A percentile compares a stretch with the other conserved stretches of the same genome.
phyloP scores from a whole-genome alignment of 1,140 invertebrate species.

The Rhagoletis zephyria region DNA sequence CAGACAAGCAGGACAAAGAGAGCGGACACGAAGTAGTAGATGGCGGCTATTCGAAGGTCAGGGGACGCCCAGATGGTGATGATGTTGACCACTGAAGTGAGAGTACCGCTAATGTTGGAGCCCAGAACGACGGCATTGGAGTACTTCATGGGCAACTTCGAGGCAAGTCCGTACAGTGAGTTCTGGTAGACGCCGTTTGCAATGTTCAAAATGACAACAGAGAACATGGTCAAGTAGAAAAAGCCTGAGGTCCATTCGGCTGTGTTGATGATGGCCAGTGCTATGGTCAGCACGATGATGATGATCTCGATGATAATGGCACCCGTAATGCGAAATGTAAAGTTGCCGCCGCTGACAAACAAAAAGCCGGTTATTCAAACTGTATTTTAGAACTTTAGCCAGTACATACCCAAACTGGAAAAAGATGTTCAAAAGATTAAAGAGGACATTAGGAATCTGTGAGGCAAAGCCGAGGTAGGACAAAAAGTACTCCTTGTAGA shows the following conservation, averaged over 20 bases:
- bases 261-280: constrained; percentile 92
- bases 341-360: constrained; percentile 89
- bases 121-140: constrained; percentile 96
- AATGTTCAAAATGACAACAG: constrained; percentile 91
- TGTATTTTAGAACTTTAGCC: too few relatives aligned
- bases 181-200: constrained; percentile 98
- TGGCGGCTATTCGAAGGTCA: constrained; percentile 87
- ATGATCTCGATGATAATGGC: constrained; percentile 90
- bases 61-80: constrained; percentile 82
- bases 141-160: constrained; percentile 93
- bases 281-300: constrained; percentile 90
- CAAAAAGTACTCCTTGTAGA: constrained; percentile 84
- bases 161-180: constrained; percentile 95
- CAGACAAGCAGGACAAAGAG: constrained; percentile 92
- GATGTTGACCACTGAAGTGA: constrained; percentile 88
- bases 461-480: constrained; percentile 87
- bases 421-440: constrained; percentile 78
- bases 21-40: constrained; percentile 97
- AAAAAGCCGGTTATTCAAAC: too few relatives aligned
- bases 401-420: too few relatives aligned
- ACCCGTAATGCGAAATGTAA: constrained; percentile 90
- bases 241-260: constrained; percentile 85
- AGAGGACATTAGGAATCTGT: constrained; percentile 92
- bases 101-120: constrained; percentile 94
- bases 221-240: constrained; percentile 91